Base-by-base conservation (phyloP, 1,140 invertebrate genomes). In the Leptinotarsa texana region DNA sequence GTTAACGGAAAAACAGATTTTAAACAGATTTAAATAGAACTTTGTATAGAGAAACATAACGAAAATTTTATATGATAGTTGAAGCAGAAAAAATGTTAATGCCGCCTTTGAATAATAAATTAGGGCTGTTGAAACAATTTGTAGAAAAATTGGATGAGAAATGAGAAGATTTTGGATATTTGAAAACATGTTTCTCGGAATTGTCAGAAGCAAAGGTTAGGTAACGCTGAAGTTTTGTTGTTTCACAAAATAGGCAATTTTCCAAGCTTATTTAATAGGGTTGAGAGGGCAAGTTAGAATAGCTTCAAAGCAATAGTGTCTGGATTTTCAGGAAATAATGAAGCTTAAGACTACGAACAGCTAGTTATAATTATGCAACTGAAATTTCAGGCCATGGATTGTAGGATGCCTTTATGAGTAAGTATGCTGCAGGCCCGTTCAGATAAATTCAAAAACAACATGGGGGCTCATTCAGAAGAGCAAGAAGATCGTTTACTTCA, bases 41-140 rank as follows among this genome's bases (percentile, higher is more conserved):
- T 86, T 69, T 48, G 47, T 72, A 22, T 76, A 11, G 79, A 82
- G 68, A 75, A 69, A 73, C 69, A 82, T 33, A 86, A 86, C 74
- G 81, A 17, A 81, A 80, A 71, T 75, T 69, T 42, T 72, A 82
- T 61, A 69, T 80, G 51, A 69, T 85, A 70, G 77, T 85, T 27
- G 80, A 84, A 24, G 27, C 74, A 3, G 21, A 80, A 48, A 81
- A 83, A 33, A 75, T 86, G 21, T 69, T 86, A 62, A 63, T 85
- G 71, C 82, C 82, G 66, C 84, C 47, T 47, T 17, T 86, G 27
- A 84, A 86, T 75, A 84, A 86, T 18, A 87, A 86, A 69, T 79
- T 87, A 63, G 8, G 68, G n/a, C 13, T 15, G 11, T 13, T 47
- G 13, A 42, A 24, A 68, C 24, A 27, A 27, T 27, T 27, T 27